Percentiles rank a stretch among this genome's conserved stretches.
Conservation (phyloP, 2,797 vertebrate species). For the Natrix natrix region DNA sequence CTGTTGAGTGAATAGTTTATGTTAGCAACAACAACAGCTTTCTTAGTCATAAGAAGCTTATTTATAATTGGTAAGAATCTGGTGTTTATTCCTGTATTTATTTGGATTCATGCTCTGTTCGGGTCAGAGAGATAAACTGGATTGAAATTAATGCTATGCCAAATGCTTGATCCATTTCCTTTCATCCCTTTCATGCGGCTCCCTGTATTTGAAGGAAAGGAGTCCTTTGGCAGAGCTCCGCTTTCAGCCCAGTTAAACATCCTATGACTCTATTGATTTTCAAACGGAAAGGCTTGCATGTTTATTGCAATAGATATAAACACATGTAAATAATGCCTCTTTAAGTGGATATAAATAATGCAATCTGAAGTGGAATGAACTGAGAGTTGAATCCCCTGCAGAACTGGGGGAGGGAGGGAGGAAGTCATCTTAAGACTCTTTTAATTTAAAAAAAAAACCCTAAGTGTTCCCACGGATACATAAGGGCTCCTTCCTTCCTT, state of each 20-base stretch:
- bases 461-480: neutral
- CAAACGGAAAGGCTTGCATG: slow-evolving; percentile 26
- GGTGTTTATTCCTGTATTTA: neutral
- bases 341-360: neutral
- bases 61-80: slow-evolving; percentile 35
- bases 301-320: slow-evolving; percentile 32
- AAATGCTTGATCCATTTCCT: neutral
- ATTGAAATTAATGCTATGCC: neutral
- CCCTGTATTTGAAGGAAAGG: neutral
- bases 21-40: neutral
- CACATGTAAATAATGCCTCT: neutral
- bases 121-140: slow-evolving; percentile 31
- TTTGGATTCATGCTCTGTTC: slow-evolving; percentile 11
- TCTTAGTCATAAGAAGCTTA: slow-evolving; percentile 24
- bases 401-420: neutral
- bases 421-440: neutral
- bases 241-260: neutral
- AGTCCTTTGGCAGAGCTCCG: slow-evolving; percentile 32
- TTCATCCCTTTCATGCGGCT: neutral
- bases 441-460: neutral
- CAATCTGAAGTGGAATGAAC: neutral
- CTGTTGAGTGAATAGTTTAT: neutral
- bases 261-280: neutral
- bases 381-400: neutral
- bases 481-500: neutral